Evolutionary conservation across 92 coral and sea anemone genomes (phyloP), one percentile per base, ranked within the genome.

Genomic region (Pocillopora meandrina): DNA sequence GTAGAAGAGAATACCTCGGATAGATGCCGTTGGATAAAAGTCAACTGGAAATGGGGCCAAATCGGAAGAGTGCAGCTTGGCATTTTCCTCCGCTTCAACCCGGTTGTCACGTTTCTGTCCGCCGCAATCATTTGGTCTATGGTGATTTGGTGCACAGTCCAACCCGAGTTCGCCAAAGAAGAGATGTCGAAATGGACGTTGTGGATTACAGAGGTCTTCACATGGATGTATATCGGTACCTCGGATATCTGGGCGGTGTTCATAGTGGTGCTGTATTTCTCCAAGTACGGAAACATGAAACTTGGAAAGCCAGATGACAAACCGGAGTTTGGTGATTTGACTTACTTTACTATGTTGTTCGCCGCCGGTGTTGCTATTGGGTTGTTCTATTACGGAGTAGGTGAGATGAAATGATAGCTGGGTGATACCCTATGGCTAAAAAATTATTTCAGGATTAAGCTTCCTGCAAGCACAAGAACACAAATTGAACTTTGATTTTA

Each of bases 301-400:
- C 94, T 95, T 56, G 98, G 98, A 67, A 89, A 89, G 77, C 93
- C 93, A 23, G 94, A 93, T 71, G 98, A 95, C 36, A 89, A 95
- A 87, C 98, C 98, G 23, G 98, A 95, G 59, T 95, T 85, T 56
- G 81, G 89, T 63, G 98, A 95, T 55, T 89, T 92, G n/a, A 89
- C 98, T 10, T 95, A 95, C 87, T 95, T 95, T 72, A 95, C 98
- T 8, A 95, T 95, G 98, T 56, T 95, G 85, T 94, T 94, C 65
- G 98, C 98, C 5, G 98, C 96, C 3, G 98, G 98, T 0, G 90
- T 95, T 42, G 98, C 96, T 42, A 94, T 92, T 70, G 98, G 98
- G 9, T 65, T 94, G 82, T 94, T 94, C 65, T 94, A 90, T 90
- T 94, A 87, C 33, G 98, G 98, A 64, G 95, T 94, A 8, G 96